Conservation (phyloP, 2,888 invertebrate genomes). For the Elmis aenea region DNA sequence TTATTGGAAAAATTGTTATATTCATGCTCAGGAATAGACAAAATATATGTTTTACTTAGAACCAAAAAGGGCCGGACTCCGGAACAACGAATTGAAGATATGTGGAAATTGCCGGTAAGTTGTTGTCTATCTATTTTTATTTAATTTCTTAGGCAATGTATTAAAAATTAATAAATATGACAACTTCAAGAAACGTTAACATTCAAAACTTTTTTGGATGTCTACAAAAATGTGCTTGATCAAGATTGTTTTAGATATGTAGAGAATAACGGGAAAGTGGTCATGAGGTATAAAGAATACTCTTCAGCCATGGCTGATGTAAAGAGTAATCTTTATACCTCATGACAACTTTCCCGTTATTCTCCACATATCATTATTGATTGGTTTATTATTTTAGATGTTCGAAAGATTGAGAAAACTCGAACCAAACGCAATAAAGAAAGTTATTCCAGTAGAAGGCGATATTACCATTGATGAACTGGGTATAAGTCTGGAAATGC, state of each 20-base stretch:
- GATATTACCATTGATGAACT: constrained; percentile 64
- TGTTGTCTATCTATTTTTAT: too few relatives aligned
- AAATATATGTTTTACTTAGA: constrained; percentile 60
- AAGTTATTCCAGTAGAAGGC: constrained; percentile 69
- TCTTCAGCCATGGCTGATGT: too few relatives aligned
- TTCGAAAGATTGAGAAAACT: constrained; percentile 66
- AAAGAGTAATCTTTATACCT: too few relatives aligned
- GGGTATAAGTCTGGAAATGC: constrained; percentile 59
- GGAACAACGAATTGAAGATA: constrained; percentile 60
- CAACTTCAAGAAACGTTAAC: too few relatives aligned
- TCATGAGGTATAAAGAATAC: too few relatives aligned
- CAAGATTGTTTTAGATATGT: too few relatives aligned
- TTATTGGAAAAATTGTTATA: constrained; percentile 64
- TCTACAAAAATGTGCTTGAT: too few relatives aligned
- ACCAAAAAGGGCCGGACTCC: constrained; percentile 62
- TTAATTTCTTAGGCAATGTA: too few relatives aligned
- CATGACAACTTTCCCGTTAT: too few relatives aligned
- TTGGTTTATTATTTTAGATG: constrained; percentile 56
- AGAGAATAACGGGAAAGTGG: too few relatives aligned
- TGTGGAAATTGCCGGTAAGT: constrained; percentile 65
- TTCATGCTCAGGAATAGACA: constrained; percentile 58
- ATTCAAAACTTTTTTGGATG: not conserved
- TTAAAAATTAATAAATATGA: too few relatives aligned
- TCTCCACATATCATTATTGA: too few relatives aligned
- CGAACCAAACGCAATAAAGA: constrained; percentile 66